phyloP scores from a whole-genome alignment of 2,888 invertebrate species.

The Eutolmus rufibarbis region DNA sequence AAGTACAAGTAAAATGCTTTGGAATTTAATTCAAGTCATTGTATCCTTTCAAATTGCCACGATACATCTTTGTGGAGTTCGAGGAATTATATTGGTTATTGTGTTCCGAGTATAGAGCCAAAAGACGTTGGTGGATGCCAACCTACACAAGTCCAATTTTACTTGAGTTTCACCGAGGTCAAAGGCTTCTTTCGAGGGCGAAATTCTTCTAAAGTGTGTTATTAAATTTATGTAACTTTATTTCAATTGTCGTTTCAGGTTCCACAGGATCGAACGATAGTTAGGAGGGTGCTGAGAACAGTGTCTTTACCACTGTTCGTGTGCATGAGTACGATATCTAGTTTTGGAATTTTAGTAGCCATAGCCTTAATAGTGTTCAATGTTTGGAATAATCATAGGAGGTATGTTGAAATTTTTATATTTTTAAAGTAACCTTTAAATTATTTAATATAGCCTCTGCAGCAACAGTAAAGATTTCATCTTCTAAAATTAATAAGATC shows the following conservation, averaged over 20 bases:
- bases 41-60: not conserved
- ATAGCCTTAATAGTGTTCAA: slow-evolving; percentile 90
- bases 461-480: not conserved
- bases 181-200: not conserved
- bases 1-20: not conserved
- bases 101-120: not conserved
- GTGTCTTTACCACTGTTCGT: slow-evolving; percentile 91
- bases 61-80: not conserved
- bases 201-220: not conserved
- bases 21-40: not conserved
- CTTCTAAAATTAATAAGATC: not conserved
- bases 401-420: slow-evolving; percentile 68
- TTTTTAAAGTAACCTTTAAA: not conserved
- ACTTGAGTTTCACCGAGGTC: not conserved
- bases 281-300: slow-evolving; percentile 82
- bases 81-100: not conserved
- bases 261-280: slow-evolving; percentile 93
- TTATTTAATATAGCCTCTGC: not conserved
- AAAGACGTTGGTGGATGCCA: not conserved
- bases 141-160: not conserved
- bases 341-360: slow-evolving; percentile 86
- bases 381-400: slow-evolving; percentile 87
- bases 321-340: slow-evolving; percentile 90
- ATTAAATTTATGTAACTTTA: not conserved
- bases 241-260: slow-evolving; percentile 66